Percentiles rank a stretch among this genome's conserved stretches.
Evolutionary conservation across 2,797 vertebrate species (phyloP).

Genomic region (Hoplostethus atlanticus): DNA sequence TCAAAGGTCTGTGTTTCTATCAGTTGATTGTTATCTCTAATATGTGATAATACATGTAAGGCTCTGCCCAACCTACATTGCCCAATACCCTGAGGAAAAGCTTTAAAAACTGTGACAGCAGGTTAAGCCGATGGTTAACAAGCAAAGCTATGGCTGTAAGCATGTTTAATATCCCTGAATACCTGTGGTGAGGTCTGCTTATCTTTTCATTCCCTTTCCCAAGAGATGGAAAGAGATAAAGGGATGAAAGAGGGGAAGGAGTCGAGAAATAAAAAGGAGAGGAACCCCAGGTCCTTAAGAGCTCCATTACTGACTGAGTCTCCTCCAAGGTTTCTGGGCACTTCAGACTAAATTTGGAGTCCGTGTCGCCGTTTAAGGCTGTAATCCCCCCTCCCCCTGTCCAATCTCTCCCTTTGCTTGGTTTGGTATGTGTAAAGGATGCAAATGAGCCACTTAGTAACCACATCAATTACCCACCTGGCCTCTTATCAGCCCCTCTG

Average conservation of each 20-base stretch:
- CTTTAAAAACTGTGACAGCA: slow-evolving; percentile 16
- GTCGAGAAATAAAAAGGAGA: slow-evolving; percentile 73
- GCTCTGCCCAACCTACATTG: background rate
- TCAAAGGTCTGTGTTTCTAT: background rate
- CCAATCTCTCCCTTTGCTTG: slow-evolving; percentile 76
- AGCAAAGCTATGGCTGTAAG: slow-evolving; percentile 70
- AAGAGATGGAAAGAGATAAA: slow-evolving; percentile 59
- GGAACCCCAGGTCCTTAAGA: slow-evolving; percentile 86
- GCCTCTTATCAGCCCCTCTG: slow-evolving; percentile 95
- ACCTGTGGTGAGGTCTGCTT: slow-evolving; percentile 89
- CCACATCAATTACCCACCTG: slow-evolving; percentile 99
- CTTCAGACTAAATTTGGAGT: slow-evolving; percentile 73
- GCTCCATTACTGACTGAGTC: slow-evolving; percentile 88
- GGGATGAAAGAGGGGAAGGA: slow-evolving; percentile 29
- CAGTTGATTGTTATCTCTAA: background rate
- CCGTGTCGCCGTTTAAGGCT: slow-evolving; percentile 67
- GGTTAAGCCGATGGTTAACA: slow-evolving; percentile 60
- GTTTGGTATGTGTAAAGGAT: slow-evolving; percentile 91
- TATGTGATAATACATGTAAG: background rate
- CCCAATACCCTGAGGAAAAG: slow-evolving; percentile 1
- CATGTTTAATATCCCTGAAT: slow-evolving; percentile 85
- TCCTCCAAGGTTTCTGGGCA: slow-evolving; percentile 85
- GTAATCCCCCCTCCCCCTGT: slow-evolving; percentile 51
- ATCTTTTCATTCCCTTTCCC: slow-evolving; percentile 89
- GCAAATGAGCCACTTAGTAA: slow-evolving; percentile 99